Percentiles rank a stretch among this genome's conserved stretches.
These are phyloP conservation scores for Aselliscus stoliczkanus DNA, from an alignment of 2,797 vertebrate species.

Conservation along the genomic window DNA sequence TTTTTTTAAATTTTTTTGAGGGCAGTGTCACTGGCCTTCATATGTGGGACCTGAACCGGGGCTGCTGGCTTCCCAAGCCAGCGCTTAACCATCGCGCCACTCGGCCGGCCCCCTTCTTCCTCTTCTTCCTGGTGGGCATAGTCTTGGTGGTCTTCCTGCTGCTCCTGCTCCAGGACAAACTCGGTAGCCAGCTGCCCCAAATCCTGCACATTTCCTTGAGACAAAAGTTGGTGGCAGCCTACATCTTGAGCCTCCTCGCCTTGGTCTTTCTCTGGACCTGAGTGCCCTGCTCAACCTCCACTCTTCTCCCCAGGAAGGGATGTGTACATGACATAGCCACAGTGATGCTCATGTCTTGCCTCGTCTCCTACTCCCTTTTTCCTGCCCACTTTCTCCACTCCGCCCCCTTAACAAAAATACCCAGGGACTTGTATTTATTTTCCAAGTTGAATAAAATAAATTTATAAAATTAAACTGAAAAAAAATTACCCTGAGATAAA, in stretches of 20 bases:
- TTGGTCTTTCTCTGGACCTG: slow-evolving; percentile 68
- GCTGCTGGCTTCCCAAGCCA: too few relatives aligned
- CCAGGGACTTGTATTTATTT: slow-evolving; percentile 67
- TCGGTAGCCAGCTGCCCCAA: slow-evolving; percentile 75
- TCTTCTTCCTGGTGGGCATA: slow-evolving; percentile 72
- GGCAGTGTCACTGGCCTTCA: too few relatives aligned
- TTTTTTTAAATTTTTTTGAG: too few relatives aligned
- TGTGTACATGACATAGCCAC: not conserved
- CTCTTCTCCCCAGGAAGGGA: not conserved
- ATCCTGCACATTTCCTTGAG: slow-evolving; percentile 80
- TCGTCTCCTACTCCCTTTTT: not conserved
- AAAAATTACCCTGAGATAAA: too few relatives aligned
- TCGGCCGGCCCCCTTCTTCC: too few relatives aligned
- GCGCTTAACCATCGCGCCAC: too few relatives aligned
- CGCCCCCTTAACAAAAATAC: not conserved
- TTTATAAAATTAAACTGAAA: slow-evolving; percentile 26
- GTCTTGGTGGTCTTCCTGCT: slow-evolving; percentile 80
- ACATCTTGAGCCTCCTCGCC: slow-evolving; percentile 73
- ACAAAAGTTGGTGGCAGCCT: slow-evolving; percentile 83
- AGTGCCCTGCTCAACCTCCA: not conserved
- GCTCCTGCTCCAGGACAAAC: slow-evolving; percentile 80
- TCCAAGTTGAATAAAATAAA: slow-evolving; percentile 63
- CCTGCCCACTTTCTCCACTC: too few relatives aligned
- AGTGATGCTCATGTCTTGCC: slow-evolving; percentile 13
- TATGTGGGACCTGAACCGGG: too few relatives aligned